Evolutionary conservation across 2,888 invertebrate genomes (phyloP).

Genomic region (Drosophila birchii): DNA sequence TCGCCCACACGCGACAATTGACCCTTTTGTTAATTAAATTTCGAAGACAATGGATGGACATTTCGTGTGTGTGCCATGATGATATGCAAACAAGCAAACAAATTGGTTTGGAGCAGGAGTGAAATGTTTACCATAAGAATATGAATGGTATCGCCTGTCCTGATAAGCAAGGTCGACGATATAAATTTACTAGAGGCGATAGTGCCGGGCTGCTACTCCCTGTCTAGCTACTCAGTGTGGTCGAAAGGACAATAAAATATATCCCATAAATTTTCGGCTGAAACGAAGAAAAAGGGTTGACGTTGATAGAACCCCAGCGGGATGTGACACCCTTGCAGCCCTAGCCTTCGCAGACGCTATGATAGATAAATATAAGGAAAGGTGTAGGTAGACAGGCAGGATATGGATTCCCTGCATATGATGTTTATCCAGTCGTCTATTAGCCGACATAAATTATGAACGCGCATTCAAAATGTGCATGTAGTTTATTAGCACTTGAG

Average conservation of each 20-base stretch:
- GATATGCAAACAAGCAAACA: conserved; percentile 67
- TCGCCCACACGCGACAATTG: conserved; percentile 75
- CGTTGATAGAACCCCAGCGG: conserved; percentile 61
- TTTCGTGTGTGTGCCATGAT: conserved; percentile 53
- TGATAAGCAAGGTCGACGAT: conserved; percentile 23
- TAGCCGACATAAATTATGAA: conserved; percentile 78
- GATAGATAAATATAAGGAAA: conserved; percentile 23
- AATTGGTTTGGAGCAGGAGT: conserved; percentile 27
- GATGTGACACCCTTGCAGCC: conserved; percentile 32
- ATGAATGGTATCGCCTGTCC: conserved; percentile 53
- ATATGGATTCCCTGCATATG: conserved; percentile 63
- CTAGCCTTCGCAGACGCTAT: conserved; percentile 1
- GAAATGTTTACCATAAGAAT: conserved; percentile 71
- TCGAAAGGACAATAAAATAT: conserved; percentile 48
- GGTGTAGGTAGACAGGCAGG: conserved; percentile 17
- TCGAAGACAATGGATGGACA: conserved; percentile 64
- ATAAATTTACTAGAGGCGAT: conserved; percentile 61
- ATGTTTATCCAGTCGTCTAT: conserved; percentile 66
- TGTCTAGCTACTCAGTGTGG: conserved; percentile 18
- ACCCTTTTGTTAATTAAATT: conserved; percentile 81
- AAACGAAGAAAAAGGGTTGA: conserved; percentile 65
- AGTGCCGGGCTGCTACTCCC: conserved; percentile 64
- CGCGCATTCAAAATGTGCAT: conserved; percentile 67
- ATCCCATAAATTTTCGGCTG: conserved; percentile 69
- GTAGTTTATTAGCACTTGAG: conserved; percentile 81